These are phyloP conservation scores for Regulus satrapa DNA, from an alignment of 2,113 vertebrate genomes.

Conservation along the genomic window DNA sequence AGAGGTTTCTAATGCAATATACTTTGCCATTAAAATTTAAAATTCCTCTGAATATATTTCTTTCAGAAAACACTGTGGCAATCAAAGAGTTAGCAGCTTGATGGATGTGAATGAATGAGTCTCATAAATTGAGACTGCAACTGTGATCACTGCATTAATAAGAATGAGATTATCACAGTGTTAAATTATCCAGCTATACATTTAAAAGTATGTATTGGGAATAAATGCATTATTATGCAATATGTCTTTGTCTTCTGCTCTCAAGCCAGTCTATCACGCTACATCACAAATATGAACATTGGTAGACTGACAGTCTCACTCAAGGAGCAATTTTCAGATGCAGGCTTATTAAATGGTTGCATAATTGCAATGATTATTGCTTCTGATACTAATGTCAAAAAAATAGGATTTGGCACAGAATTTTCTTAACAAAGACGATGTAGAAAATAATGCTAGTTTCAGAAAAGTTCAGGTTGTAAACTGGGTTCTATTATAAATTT, in stretches of 20 bases:
- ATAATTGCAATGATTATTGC: background rate
- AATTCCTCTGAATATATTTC: slow-evolving; percentile 20
- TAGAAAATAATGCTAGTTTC: background rate
- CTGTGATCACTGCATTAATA: slow-evolving; percentile 59
- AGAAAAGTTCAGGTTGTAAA: background rate
- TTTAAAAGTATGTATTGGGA: slow-evolving; percentile 38
- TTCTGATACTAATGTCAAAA: background rate
- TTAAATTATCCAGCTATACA: slow-evolving; percentile 57
- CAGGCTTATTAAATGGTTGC: background rate
- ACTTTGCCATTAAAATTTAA: slow-evolving; percentile 33
- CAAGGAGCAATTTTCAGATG: background rate
- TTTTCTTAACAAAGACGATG: background rate
- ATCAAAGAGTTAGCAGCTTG: slow-evolving; percentile 49
- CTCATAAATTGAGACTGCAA: slow-evolving; percentile 52
- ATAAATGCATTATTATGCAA: background rate
- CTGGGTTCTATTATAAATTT: background rate
- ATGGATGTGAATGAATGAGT: slow-evolving; percentile 53
- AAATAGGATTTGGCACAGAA: background rate
- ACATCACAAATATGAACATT: background rate
- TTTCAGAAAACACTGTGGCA: slow-evolving; percentile 44
- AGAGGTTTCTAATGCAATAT: background rate
- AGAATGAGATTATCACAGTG: slow-evolving; percentile 63
- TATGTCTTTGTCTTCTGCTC: slow-evolving; percentile 1
- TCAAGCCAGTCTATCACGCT: background rate
- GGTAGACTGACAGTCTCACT: background rate